phyloP scores from a whole-genome alignment of 2,888 invertebrate genomes.

The Heliconius hortense region DNA sequence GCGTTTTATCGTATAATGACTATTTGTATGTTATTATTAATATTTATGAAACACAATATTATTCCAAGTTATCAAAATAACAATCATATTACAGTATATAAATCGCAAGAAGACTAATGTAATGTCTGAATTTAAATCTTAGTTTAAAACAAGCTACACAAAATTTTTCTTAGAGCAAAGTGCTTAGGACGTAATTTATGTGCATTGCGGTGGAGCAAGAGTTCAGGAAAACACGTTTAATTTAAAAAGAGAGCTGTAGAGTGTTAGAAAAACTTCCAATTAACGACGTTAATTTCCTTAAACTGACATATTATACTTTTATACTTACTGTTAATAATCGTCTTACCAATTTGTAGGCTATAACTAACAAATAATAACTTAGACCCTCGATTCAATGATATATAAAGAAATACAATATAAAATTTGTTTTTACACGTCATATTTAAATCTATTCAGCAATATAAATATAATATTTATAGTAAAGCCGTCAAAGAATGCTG shows the following conservation, averaged over 20 bases:
- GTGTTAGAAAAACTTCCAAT: not conserved
- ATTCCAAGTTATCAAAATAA: too few species aligned
- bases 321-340: not conserved
- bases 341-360: too few species aligned
- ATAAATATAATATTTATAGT: too few species aligned
- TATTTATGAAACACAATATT: too few species aligned
- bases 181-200: slow-evolving; percentile 27
- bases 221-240: not conserved
- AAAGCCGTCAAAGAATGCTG: too few species aligned
- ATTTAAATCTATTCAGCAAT: too few species aligned
- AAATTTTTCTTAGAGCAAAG: slow-evolving; percentile 23
- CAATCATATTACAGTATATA: not conserved
- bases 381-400: not conserved
- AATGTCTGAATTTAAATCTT: not conserved
- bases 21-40: too few species aligned
- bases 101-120: not conserved
- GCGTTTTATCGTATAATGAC: too few species aligned
- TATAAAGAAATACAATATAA: too few species aligned
- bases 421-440: too few species aligned
- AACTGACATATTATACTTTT: not conserved
- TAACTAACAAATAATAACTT: not conserved
- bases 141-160: slow-evolving; percentile 8
- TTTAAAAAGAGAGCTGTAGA: not conserved
- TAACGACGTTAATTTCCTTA: not conserved
- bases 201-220: slow-evolving; percentile 8